Evolutionary conservation across 2,797 vertebrate species (phyloP).

Genomic region (Falco novaeseelandiae): DNA sequence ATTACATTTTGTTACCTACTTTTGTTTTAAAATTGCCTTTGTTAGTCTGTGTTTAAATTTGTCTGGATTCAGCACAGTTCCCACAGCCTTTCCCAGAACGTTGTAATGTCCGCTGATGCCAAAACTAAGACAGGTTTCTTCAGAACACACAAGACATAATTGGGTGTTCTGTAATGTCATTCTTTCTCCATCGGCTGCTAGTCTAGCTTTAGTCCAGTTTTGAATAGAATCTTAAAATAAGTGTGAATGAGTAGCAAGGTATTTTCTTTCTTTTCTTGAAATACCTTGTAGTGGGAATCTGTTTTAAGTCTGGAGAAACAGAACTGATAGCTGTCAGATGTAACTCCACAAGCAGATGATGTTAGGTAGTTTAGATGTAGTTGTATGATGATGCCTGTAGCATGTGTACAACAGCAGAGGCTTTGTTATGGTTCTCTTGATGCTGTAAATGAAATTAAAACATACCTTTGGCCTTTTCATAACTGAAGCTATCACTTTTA

Average conservation of each 20-base stretch:
- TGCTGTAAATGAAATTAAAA: background rate
- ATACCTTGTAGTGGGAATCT: fast-evolving
- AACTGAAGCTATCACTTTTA: background rate
- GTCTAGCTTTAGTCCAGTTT: background rate
- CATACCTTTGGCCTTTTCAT: background rate
- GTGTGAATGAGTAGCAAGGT: background rate
- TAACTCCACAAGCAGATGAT: background rate
- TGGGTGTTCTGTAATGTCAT: background rate
- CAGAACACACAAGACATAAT: background rate
- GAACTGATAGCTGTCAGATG: background rate
- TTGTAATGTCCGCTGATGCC: background rate
- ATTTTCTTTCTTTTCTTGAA: background rate
- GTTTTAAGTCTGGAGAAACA: background rate
- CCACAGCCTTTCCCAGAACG: background rate
- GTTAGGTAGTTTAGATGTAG: background rate
- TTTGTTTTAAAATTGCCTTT: background rate
- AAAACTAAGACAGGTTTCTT: background rate
- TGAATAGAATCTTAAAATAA: background rate
- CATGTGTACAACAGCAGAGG: background rate
- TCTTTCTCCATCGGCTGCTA: background rate
- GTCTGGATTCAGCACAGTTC: background rate
- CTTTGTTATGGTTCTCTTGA: background rate
- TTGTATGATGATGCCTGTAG: background rate
- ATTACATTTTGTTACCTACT: background rate
- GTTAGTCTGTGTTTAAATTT: background rate